Percentiles rank a stretch among this genome's conserved stretches.
Evolutionary conservation across 1,140 invertebrate species (phyloP).

Genomic region (Colletes gigas): DNA sequence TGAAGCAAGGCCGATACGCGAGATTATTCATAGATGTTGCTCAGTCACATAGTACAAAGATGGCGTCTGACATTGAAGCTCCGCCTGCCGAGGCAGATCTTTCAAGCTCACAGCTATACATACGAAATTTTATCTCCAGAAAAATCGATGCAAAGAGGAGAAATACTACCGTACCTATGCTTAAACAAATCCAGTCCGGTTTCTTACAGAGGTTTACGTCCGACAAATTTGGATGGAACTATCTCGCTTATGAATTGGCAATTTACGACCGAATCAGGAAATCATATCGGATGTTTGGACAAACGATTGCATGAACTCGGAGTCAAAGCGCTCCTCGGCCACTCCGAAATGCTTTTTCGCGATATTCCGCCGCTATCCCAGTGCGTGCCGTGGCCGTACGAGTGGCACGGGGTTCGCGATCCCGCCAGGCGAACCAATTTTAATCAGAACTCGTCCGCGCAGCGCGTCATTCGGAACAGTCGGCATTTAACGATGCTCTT

Average conservation of each 20-base stretch:
- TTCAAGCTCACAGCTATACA: too few species aligned
- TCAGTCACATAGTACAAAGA: too few species aligned
- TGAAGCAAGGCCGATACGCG: too few species aligned
- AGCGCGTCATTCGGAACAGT: slow-evolving; percentile 4
- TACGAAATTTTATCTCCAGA: too few species aligned
- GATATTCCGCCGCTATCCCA: neutral
- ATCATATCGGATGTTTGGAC: neutral
- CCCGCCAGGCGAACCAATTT: slow-evolving; percentile 24
- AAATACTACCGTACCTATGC: too few species aligned
- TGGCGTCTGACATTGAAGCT: too few species aligned
- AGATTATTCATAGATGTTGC: too few species aligned
- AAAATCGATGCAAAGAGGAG: too few species aligned
- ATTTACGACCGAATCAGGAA: neutral
- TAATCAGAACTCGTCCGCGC: slow-evolving; percentile 20
- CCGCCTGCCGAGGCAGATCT: too few species aligned
- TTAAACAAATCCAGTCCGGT: too few species aligned
- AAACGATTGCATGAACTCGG: neutral
- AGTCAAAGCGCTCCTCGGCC: neutral
- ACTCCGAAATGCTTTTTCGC: neutral
- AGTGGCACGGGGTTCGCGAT: neutral
- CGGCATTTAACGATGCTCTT: slow-evolving; percentile 23
- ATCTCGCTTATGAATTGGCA: neutral
- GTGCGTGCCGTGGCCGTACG: neutral
- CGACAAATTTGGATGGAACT: too few species aligned
- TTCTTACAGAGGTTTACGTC: too few species aligned